A percentile compares a stretch with the other conserved stretches of the same genome.
Evolutionary conservation across 2,888 invertebrate species (phyloP).

Genomic region (Steinernema carpocapsae): DNA sequence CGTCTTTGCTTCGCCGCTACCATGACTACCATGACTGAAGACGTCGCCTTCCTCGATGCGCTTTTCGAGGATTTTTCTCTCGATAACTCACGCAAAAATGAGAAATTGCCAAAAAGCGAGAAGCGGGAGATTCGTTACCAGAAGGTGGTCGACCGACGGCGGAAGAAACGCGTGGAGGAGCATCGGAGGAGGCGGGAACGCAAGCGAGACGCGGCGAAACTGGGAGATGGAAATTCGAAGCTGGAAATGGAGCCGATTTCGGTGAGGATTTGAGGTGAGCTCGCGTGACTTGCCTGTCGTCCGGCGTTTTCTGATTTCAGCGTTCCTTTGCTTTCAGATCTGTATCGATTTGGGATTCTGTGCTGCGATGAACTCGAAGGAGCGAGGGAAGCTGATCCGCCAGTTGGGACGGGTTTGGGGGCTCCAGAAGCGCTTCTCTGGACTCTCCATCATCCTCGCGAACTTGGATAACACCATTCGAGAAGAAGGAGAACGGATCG

Average conservation of each 20-base stretch:
- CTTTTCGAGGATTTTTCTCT: constrained; percentile 7
- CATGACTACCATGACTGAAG: not conserved
- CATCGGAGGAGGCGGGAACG: constrained; percentile 10
- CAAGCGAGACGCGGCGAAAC: not conserved
- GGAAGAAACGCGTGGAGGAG: constrained; percentile 20
- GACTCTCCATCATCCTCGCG: constrained; percentile 35
- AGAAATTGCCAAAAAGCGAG: not conserved
- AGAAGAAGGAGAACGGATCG: constrained; percentile 5
- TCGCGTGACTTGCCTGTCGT: not conserved
- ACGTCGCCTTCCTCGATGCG: constrained; percentile 7
- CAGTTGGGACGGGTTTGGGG: constrained; percentile 44
- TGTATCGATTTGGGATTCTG: constrained; percentile 39
- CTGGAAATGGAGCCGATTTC: not conserved
- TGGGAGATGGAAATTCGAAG: not conserved
- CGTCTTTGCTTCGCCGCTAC: not conserved
- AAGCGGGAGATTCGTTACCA: constrained; percentile 6
- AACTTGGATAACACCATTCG: constrained; percentile 17
- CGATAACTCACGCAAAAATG: not conserved
- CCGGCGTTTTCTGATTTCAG: not conserved
- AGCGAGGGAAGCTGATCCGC: constrained; percentile 33
- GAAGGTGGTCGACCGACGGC: constrained; percentile 8
- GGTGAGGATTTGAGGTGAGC: constrained; percentile 1
- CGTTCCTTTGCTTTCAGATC: constrained; percentile 32
- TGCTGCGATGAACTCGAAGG: constrained; percentile 38
- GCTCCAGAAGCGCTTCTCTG: constrained; percentile 39